Evolutionary conservation across 2,888 invertebrate genomes (phyloP), one percentile per base, ranked within the genome.

Genomic region (Drosophila tripunctata): DNA sequence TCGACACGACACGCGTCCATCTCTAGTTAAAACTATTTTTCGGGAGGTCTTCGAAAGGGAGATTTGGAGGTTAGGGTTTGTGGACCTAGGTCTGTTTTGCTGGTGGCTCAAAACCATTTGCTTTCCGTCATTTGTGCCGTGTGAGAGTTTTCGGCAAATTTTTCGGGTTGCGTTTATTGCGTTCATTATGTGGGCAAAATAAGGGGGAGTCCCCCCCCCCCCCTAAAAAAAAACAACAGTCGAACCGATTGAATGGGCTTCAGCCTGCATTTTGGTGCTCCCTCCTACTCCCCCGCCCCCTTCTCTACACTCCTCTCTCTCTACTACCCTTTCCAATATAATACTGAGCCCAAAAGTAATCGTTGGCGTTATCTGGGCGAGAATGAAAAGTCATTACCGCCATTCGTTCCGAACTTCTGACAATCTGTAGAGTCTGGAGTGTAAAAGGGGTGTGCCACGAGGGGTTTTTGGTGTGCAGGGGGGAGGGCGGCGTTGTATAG

Each of bases 331-430:
- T n/a, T n/a, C n/a, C n/a, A n/a, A n/a, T n/a, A n/a, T n/a, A n/a
- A n/a, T n/a, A n/a, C 7, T 41, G 19, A 3, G 62, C 52, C 45
- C 43, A 50, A 62, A 72, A 77, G 67, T 65, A 40, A 56, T 67
- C 63, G 64, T 67, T 80, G 74, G 77, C 78, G 78, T 81, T 88
- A 81, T 89, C 81, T 87, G 66, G 77, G 78, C 76, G 76, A 81
- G 79, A 88, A 88, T 83, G 87, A 84, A 89, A 88, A 89, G 88
- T 88, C 88, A 88, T 88, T 88, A 87, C 86, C 75, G 79, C 79
- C 83, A 84, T 88, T 89, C 88, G 85, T 88, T 80, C 74, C 87
- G 58, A 70, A 54, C 55, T 66, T 64, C 67, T 65, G 75, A 63
- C 67, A 67, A 62, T 71, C 62, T 62, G n/a, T 19, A 14, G 2